phyloP scores from a whole-genome alignment of 2,113 vertebrate species.

The Camelus bactrianus region DNA sequence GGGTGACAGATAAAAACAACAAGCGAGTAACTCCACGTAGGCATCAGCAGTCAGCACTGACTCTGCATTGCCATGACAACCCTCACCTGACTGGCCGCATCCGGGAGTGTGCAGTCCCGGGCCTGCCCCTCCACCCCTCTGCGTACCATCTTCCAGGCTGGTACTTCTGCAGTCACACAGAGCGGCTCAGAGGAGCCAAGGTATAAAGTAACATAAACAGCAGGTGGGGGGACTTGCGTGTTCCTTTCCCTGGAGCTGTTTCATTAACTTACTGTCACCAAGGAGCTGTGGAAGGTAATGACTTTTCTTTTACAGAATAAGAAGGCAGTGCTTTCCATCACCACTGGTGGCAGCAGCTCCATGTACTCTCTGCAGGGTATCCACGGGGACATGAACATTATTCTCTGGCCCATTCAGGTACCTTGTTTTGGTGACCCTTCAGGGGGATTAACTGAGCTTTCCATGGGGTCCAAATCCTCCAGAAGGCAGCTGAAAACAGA shows the following conservation, averaged over 20 bases:
- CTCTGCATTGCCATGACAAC: neutral
- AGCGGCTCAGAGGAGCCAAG: neutral
- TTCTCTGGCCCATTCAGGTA: slow-evolving; percentile 93
- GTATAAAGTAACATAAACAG: neutral
- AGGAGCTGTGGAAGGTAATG: neutral
- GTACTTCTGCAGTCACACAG: neutral
- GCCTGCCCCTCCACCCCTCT: neutral
- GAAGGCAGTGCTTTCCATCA: slow-evolving; percentile 91
- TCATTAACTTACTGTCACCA: slow-evolving; percentile 6
- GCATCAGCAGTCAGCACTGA: neutral
- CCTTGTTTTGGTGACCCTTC: neutral
- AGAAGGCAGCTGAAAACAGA: neutral
- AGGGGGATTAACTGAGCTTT: slow-evolving; percentile 1
- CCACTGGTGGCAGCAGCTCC: slow-evolving; percentile 87
- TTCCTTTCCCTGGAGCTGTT: slow-evolving; percentile 1
- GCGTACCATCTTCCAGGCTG: neutral
- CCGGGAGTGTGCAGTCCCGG: neutral
- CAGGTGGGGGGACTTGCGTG: neutral
- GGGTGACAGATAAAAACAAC: neutral
- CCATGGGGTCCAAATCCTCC: neutral
- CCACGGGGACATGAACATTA: slow-evolving; percentile 91
- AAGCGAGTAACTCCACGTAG: neutral
- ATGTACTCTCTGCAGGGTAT: slow-evolving; percentile 89
- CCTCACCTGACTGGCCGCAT: neutral
- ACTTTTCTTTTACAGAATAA: slow-evolving; percentile 86